Evolutionary conservation across 2,888 invertebrate species (phyloP), one percentile per base, ranked within the genome.

Genomic region (Notodonta dromedarius): DNA sequence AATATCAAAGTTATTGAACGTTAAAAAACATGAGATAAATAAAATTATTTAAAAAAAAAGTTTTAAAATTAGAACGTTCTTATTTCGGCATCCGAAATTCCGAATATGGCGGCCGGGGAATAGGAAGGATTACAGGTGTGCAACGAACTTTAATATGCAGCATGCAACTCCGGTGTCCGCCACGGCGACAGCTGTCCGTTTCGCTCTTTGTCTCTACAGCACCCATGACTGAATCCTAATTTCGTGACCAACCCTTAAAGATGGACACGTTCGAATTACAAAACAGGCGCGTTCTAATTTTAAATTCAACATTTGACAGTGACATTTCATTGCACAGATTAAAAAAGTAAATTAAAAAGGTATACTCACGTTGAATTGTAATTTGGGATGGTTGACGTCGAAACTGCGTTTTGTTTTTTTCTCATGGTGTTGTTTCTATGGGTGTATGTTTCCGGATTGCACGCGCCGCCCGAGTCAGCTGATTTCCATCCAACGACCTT

Each of bases 401-500:
- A 71, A 72, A 61, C 61, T 68, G 74, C 73, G 59, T 65, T 69
- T 67, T 70, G 73, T 66, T 61, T 62, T 70, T 75, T 79, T 77
- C 74, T 73, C 62, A 63, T 72, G 74, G 61, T 70, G 75, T 76
- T 74, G 74, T 81, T 80, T 76, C 79, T 73, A 77, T 70, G 64
- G 73, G 63, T 68, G 63, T 79, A 76, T 79, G 85, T 88, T 89
- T 91, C 90, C 89, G 88, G 85, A 84, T 84, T 79, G 85, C 86
- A 82, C 79, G 85, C 83, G 80, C 80, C 80, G 80, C 83, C 81
- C 84, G 78, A 84, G 83, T 90, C 92, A 93, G 92, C 92, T 93
- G 92, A 88, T 88, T 82, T 84, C 86, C 87, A 87, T 87, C 82
- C 87, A 83, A 84, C 87, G 89, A 89, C 91, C 89, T 91, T 90